Base-by-base conservation (phyloP, 2,888 invertebrate genomes). In the Leptinotarsa juncta region DNA sequence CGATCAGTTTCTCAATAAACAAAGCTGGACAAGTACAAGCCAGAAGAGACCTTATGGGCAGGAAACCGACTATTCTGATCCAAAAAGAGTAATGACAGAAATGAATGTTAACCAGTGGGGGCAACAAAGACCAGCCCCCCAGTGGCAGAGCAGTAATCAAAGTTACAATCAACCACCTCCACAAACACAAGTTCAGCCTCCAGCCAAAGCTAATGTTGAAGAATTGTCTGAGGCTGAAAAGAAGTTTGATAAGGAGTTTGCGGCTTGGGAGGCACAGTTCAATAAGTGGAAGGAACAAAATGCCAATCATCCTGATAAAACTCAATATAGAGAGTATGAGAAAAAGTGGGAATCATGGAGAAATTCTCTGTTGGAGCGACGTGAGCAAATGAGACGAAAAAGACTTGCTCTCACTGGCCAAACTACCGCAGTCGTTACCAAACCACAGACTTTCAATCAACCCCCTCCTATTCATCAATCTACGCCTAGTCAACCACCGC, bases 271-370 rank as follows among this genome's bases (percentile, higher is more conserved):
- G 88, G 92, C 94, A 81, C 95, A 97, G 86, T 97, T 97, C 86
- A 93, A 94, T 83, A 94, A 94, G 82, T 97, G 97, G 97, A 95
- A 95, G 85, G 92, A 93, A 78, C 95, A 96, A 84, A 97, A 97
- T 89, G 94, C 93, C 51, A 95, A 96, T 87, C 97, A 97, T 89
- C 97, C 97, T 0, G 96, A 97, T 86, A 95, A 94, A 87, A 93
- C 93, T 87, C 94, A 95, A 81, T 96, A 96, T 85, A 91, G 91
- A 81, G 93, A 95, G 83, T 97, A 97, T 87, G 96, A 97, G 87
- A 92, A 94, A 70, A 96, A 96, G 86, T 97, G 97, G 93, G 95
- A 95, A 84, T 91, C 93, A 53, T 96, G 95, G 89, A 90, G 95
- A 20, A 92, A 92, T 80, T 94, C 95, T 83, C 89, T 96, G 53